phyloP scores from a whole-genome alignment of 2,797 vertebrate genomes.

The Coilia nasus region DNA sequence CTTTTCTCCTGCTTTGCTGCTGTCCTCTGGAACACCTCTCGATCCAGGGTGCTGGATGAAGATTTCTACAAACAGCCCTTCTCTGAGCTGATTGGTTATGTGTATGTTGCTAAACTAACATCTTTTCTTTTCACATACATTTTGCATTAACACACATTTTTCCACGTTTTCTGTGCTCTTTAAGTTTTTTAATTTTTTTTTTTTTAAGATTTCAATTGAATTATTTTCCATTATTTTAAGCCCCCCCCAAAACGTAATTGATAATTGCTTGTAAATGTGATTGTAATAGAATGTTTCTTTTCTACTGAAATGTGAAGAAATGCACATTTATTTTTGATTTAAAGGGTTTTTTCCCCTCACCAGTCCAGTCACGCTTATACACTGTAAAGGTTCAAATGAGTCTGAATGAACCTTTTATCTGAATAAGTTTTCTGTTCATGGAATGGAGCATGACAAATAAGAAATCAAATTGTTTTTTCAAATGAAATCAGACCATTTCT shows the following conservation, averaged over 20 bases:
- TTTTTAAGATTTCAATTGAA: slow-evolving; percentile 6
- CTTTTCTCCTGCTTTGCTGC: slow-evolving; percentile 87
- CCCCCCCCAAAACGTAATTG: neutral
- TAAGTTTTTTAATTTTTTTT: neutral
- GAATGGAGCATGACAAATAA: neutral
- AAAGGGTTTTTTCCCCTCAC: neutral
- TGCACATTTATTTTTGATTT: slow-evolving; percentile 2
- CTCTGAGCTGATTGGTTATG: slow-evolving; percentile 99
- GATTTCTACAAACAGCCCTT: slow-evolving; percentile 99
- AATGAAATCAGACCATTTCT: neutral
- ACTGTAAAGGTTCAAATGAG: slow-evolving; percentile 11
- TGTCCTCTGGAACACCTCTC: slow-evolving; percentile 85
- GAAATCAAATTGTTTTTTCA: neutral
- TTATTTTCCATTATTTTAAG: too few species aligned
- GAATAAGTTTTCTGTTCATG: neutral
- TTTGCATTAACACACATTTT: slow-evolving; percentile 49
- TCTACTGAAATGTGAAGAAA: slow-evolving; percentile 13
- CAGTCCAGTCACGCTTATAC: neutral
- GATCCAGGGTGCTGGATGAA: slow-evolving; percentile 98
- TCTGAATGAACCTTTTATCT: slow-evolving; percentile 15
- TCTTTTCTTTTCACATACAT: slow-evolving; percentile 55
- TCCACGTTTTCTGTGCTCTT: slow-evolving; percentile 20
- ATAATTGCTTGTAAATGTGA: neutral
- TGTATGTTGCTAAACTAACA: slow-evolving; percentile 99
- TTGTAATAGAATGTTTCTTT: neutral